These are phyloP conservation scores for Maniola jurtina DNA, from an alignment of 1,140 invertebrate species.

Conservation along the genomic window DNA sequence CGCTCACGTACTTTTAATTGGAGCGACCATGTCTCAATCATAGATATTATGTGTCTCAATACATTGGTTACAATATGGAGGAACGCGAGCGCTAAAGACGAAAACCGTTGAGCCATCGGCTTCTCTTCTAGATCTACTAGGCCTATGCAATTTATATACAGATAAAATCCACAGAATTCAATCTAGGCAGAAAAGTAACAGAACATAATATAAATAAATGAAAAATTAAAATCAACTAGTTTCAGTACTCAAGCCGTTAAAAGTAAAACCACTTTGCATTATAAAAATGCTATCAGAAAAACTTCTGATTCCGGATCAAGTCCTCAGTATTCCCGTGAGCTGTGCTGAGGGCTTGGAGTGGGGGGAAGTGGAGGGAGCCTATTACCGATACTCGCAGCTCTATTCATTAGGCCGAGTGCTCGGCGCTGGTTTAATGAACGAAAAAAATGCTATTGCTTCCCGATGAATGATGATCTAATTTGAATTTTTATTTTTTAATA, in stretches of 20 bases:
- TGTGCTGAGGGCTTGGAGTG: not conserved
- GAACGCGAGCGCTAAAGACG: too few relatives aligned
- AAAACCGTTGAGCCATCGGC: too few relatives aligned
- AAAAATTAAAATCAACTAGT: too few relatives aligned
- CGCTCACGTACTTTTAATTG: too few relatives aligned
- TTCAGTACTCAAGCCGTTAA: not conserved
- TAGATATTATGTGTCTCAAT: too few relatives aligned
- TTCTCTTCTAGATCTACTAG: too few relatives aligned
- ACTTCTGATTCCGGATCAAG: not conserved
- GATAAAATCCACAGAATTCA: too few relatives aligned
- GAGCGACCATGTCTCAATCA: too few relatives aligned
- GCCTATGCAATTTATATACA: too few relatives aligned
- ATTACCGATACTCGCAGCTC: constrained; percentile 1
- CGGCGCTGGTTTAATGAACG: not conserved
- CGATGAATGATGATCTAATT: not conserved
- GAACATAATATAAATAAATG: too few relatives aligned
- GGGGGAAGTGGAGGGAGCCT: not conserved
- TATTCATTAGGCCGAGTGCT: not conserved
- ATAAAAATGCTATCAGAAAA: not conserved
- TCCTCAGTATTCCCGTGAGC: not conserved
- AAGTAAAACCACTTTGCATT: not conserved
- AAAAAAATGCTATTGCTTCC: not conserved
- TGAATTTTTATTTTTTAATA: not conserved
- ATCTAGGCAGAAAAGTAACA: too few relatives aligned
- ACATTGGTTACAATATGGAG: too few relatives aligned